phyloP scores from a whole-genome alignment of 2,797 vertebrate species.

The Bufotes viridis region DNA sequence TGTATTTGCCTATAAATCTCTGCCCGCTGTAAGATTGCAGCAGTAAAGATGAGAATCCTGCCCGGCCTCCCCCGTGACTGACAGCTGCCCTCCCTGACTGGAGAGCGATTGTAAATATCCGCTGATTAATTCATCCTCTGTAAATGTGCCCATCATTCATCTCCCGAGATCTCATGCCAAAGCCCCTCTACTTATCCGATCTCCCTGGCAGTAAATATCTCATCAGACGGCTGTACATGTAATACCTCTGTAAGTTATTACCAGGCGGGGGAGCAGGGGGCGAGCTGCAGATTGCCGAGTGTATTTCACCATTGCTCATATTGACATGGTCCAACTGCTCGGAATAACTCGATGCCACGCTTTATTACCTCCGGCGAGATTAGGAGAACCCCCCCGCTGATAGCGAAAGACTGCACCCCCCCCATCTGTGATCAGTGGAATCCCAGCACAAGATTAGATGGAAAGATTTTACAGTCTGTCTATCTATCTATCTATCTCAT shows the following conservation, averaged over 20 bases:
- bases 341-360: slow-evolving; percentile 7
- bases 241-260: slow-evolving; percentile 45
- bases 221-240: slow-evolving; percentile 40
- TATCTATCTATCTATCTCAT: slow-evolving; percentile 1
- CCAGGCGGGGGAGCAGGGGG: slow-evolving; percentile 16
- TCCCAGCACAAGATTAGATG: not conserved
- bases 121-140: slow-evolving; percentile 31
- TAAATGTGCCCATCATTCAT: slow-evolving; percentile 37
- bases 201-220: slow-evolving; percentile 48
- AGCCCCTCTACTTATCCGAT: slow-evolving; percentile 26
- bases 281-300: slow-evolving; percentile 21
- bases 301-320: slow-evolving; percentile 29
- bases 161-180: slow-evolving; percentile 23
- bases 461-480: not conserved
- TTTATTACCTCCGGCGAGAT: slow-evolving; percentile 28
- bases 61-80: slow-evolving; percentile 10
- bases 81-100: slow-evolving; percentile 18
- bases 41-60: not conserved
- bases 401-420: not conserved
- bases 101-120: slow-evolving; percentile 29
- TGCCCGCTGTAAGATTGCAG: not conserved
- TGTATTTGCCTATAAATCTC: not conserved
- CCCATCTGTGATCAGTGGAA: not conserved
- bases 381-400: not conserved
- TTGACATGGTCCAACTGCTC: slow-evolving; percentile 40